Conservation (phyloP, 2,113 vertebrate genomes). For the Echinops telfairi region DNA sequence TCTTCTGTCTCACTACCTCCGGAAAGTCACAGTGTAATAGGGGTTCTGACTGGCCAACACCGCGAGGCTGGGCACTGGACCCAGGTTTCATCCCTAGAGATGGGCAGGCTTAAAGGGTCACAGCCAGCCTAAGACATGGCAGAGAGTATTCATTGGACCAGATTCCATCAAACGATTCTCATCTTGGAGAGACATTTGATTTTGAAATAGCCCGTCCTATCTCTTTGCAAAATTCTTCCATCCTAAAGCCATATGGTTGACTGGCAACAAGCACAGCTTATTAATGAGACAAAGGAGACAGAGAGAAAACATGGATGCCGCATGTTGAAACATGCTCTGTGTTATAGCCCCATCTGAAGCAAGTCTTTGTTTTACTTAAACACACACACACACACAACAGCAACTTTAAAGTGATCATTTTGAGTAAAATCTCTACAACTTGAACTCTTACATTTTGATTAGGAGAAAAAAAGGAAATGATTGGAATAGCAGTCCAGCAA, state of each 20-base stretch:
- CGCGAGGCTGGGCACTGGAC: neutral
- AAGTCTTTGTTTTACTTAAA: neutral
- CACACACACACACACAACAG: neutral
- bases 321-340: neutral
- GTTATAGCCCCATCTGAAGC: neutral
- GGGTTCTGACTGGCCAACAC: neutral
- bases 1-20: neutral
- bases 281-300: neutral
- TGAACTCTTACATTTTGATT: neutral
- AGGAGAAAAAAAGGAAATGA: neutral
- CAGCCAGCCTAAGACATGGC: neutral
- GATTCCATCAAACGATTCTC: neutral
- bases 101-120: neutral
- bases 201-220: neutral
- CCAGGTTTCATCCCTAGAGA: neutral
- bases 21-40: neutral
- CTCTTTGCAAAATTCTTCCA: neutral
- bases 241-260: neutral
- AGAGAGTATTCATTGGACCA: neutral
- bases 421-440: neutral
- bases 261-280: neutral
- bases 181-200: neutral
- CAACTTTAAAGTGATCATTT: neutral
- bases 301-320: neutral
- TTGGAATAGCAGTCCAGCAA: neutral